Evolutionary conservation across 1,140 invertebrate genomes (phyloP).

Genomic region (Danaus melanippus): DNA sequence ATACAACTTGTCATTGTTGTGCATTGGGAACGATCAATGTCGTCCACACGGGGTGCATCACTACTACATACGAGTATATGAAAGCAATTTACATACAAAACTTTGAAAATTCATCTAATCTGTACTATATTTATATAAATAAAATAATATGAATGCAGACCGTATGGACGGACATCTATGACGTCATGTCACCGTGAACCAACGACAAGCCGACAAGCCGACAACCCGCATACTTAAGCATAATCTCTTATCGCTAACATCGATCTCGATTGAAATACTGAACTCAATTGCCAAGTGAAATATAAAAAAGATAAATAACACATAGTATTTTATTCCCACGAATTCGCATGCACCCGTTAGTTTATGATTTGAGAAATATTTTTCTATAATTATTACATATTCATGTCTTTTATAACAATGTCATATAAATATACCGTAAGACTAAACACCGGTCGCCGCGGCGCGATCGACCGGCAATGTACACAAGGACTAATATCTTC

Average conservation of each 20-base stretch:
- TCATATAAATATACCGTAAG: constrained; percentile 65
- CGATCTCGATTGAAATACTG: constrained; percentile 63
- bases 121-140: too few relatives aligned
- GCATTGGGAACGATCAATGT: constrained; percentile 24
- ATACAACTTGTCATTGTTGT: constrained; percentile 60
- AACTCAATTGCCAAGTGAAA: constrained; percentile 57
- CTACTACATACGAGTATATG: too few relatives aligned
- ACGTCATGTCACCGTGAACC: constrained; percentile 8
- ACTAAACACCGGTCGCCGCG: constrained; percentile 54
- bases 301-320: constrained; percentile 72
- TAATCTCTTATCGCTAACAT: constrained; percentile 37
- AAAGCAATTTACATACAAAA: too few relatives aligned
- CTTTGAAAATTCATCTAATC: too few relatives aligned
- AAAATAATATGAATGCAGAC: constrained; percentile 2
- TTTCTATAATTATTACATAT: constrained; percentile 67
- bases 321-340: constrained; percentile 62
- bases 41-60: constrained; percentile 10
- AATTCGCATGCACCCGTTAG: constrained; percentile 70
- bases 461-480: constrained; percentile 55
- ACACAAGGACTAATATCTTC: constrained; percentile 71
- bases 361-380: constrained; percentile 69
- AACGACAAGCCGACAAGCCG: constrained; percentile 39
- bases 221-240: constrained; percentile 38
- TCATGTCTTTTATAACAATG: constrained; percentile 68
- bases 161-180: constrained; percentile 11